Percentiles rank a stretch among this genome's conserved stretches.
phyloP scores from a whole-genome alignment of 2,888 invertebrate species.

The Clusia tigrina region DNA sequence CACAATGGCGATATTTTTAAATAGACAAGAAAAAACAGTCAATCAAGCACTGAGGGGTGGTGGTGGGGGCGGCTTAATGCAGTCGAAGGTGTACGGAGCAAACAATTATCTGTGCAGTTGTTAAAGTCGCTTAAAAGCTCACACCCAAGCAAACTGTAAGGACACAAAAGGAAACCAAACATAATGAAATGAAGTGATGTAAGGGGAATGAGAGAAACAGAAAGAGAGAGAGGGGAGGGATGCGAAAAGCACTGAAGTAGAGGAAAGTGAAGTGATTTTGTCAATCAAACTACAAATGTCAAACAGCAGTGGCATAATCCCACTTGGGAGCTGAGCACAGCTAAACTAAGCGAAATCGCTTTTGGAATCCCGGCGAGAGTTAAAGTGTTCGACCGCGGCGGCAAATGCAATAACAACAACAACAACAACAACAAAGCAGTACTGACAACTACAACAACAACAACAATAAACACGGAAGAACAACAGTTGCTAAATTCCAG shows the following conservation, averaged over 20 bases:
- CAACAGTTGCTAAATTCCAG: slow-evolving; percentile 15
- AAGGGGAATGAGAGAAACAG: background rate
- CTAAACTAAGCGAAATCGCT: slow-evolving; percentile 47
- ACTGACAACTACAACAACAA: slow-evolving; percentile 5
- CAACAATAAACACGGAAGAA: slow-evolving; percentile 1
- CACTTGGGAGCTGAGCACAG: slow-evolving; percentile 55
- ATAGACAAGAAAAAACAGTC: no score
- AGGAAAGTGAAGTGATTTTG: slow-evolving; percentile 51
- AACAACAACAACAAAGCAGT: slow-evolving; percentile 11
- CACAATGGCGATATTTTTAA: no score
- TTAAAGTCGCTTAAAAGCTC: slow-evolving; percentile 46
- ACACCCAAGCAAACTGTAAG: slow-evolving; percentile 46
- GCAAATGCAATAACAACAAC: slow-evolving; percentile 1
- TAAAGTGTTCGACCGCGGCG: slow-evolving; percentile 57
- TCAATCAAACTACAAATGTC: slow-evolving; percentile 62
- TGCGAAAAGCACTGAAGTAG: slow-evolving; percentile 18
- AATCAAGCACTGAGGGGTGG: no score
- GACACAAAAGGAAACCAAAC: no score
- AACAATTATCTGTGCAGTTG: no score
- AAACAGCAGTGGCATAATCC: slow-evolving; percentile 61
- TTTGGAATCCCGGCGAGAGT: slow-evolving; percentile 53
- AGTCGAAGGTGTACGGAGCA: no score
- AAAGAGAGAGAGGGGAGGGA: slow-evolving; percentile 9
- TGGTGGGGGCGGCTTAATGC: no score
- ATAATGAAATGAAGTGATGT: no score